Percentiles rank a stretch among this genome's conserved stretches.
Conservation (phyloP, 2,113 vertebrate species). For the Burhinus bistriatus region DNA sequence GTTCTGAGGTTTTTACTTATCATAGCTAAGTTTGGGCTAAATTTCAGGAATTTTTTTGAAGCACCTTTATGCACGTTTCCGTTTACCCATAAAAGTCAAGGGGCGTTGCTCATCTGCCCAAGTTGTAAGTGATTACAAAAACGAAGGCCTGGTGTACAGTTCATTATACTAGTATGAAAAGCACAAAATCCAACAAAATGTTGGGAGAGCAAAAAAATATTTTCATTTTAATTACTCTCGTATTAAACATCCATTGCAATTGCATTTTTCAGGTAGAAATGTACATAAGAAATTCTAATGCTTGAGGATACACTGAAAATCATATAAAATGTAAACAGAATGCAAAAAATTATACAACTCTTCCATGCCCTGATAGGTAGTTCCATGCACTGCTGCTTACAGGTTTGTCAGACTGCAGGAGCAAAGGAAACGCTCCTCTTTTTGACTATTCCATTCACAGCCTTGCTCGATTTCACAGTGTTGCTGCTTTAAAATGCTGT, state of each 20-base stretch:
- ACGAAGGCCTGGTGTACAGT: not conserved
- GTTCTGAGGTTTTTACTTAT: not conserved
- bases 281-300: not conserved
- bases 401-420: not conserved
- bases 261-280: not conserved
- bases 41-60: not conserved
- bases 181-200: not conserved
- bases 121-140: not conserved
- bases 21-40: not conserved
- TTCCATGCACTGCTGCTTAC: not conserved
- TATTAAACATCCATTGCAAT: not conserved
- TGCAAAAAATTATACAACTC: too few relatives aligned
- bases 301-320: not conserved
- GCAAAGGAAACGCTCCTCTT: not conserved
- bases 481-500: not conserved
- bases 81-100: not conserved
- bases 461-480: not conserved
- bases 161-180: not conserved
- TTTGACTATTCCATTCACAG: not conserved
- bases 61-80: not conserved
- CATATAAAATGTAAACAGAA: not conserved
- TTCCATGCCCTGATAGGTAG: too few relatives aligned
- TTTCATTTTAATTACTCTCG: not conserved
- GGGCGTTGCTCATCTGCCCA: rapidly evolving
- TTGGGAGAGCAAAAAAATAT: not conserved